Percentiles rank a stretch among this genome's conserved stretches.
phyloP scores from a whole-genome alignment of 2,797 vertebrate species.

The Brachyalestes nurse region DNA sequence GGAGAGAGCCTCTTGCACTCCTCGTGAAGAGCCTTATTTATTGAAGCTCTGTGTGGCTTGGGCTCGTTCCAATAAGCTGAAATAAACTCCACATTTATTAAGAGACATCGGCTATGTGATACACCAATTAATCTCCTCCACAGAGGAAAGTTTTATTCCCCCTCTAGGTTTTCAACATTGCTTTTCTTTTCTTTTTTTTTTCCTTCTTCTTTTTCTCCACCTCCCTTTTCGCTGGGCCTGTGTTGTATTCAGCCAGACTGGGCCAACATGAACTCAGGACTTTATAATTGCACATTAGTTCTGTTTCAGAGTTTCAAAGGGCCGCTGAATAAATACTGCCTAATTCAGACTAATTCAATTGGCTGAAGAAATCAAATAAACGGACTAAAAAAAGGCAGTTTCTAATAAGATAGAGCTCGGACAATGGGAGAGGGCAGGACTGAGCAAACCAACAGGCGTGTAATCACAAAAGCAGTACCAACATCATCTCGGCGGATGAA shows the following conservation, averaged over 20 bases:
- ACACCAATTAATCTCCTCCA: slow-evolving; percentile 65
- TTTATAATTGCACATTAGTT: slow-evolving; percentile 90
- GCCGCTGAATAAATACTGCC: slow-evolving; percentile 40
- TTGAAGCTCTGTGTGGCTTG: slow-evolving; percentile 71
- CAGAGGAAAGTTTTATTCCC: background rate
- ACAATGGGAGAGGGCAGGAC: slow-evolving; percentile 39
- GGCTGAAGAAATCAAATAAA: slow-evolving; percentile 44
- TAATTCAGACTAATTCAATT: slow-evolving; percentile 47
- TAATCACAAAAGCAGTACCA: slow-evolving; percentile 34
- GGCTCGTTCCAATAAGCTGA: slow-evolving; percentile 65
- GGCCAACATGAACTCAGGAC: slow-evolving; percentile 83
- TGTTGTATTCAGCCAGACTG: background rate
- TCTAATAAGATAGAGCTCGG: slow-evolving; percentile 40
- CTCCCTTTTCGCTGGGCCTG: slow-evolving; percentile 21
- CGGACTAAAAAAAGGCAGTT: slow-evolving; percentile 37
- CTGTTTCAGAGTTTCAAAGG: slow-evolving; percentile 62
- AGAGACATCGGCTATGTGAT: slow-evolving; percentile 66
- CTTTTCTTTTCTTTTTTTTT: background rate
- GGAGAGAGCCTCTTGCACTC: slow-evolving; percentile 67
- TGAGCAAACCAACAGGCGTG: slow-evolving; percentile 15
- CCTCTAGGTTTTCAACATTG: slow-evolving; percentile 17
- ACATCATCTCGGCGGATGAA: slow-evolving; percentile 54
- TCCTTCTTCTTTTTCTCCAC: background rate
- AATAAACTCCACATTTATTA: slow-evolving; percentile 74
- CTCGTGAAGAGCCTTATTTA: slow-evolving; percentile 78